A percentile compares a stretch with the other conserved stretches of the same genome.
Conservation (phyloP, 2,113 vertebrate species). For the Saccopteryx leptura region DNA sequence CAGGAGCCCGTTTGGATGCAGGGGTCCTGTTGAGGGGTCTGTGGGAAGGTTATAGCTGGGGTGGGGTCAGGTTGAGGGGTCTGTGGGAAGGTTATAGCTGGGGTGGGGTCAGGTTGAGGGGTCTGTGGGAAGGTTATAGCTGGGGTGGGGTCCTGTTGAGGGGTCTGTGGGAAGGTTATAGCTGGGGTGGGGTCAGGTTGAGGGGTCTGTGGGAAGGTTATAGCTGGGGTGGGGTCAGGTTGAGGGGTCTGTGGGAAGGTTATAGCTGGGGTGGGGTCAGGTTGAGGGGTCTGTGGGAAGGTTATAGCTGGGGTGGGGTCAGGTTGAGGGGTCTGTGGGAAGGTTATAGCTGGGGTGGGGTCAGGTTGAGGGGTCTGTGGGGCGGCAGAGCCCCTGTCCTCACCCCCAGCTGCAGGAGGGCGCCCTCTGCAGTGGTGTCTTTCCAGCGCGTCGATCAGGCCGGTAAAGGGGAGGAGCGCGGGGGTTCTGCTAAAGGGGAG, state of each 20-base stretch:
- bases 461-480: accelerated
- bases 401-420: too few species aligned
- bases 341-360: not conserved
- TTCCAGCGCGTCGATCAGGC: accelerated
- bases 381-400: not conserved
- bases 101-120: not conserved
- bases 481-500: not conserved
- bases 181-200: too few species aligned
- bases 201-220: not conserved
- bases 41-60: not conserved
- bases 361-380: not conserved
- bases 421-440: not conserved
- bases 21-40: too few species aligned
- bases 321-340: accelerated
- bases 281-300: too few species aligned
- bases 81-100: too few species aligned
- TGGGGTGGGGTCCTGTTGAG: too few species aligned
- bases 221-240: too few species aligned
- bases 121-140: too few species aligned
- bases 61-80: not conserved
- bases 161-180: not conserved
- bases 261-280: too few species aligned
- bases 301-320: not conserved
- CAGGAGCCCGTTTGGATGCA: not conserved
- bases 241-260: not conserved